A percentile compares a stretch with the other conserved stretches of the same genome.
Conservation (phyloP, 2,888 invertebrate genomes). For the Pachydiplax longipennis region DNA sequence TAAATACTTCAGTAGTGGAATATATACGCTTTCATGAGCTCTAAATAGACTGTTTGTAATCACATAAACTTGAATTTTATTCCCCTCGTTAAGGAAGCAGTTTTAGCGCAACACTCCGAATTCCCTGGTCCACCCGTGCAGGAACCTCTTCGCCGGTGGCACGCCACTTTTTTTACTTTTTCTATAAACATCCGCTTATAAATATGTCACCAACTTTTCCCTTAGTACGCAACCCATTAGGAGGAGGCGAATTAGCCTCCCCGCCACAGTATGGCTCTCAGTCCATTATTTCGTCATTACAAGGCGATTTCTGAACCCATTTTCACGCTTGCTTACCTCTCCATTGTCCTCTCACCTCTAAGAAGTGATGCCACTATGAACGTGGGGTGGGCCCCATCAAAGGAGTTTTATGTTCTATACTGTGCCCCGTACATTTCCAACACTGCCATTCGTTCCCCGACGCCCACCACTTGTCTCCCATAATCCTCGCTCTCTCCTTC, state of each 20-base stretch:
- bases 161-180: neutral
- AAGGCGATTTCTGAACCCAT: neutral
- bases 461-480: neutral
- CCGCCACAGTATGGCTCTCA: neutral
- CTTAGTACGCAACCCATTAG: neutral
- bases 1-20: too few relatives aligned
- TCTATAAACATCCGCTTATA: neutral
- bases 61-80: too few relatives aligned
- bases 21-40: too few relatives aligned
- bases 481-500: neutral
- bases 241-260: neutral
- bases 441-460: neutral
- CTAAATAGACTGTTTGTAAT: too few relatives aligned
- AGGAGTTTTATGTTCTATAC: neutral
- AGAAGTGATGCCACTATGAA: neutral
- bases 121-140: too few relatives aligned
- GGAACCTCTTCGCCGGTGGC: neutral
- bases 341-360: constrained; percentile 3
- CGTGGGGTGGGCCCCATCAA: neutral
- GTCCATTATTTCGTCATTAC: neutral
- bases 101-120: too few relatives aligned
- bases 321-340: neutral
- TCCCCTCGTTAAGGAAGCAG: too few relatives aligned
- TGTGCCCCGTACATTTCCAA: neutral
- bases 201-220: neutral